phyloP scores from a whole-genome alignment of 1,140 invertebrate genomes.

The Drosophila auraria region DNA sequence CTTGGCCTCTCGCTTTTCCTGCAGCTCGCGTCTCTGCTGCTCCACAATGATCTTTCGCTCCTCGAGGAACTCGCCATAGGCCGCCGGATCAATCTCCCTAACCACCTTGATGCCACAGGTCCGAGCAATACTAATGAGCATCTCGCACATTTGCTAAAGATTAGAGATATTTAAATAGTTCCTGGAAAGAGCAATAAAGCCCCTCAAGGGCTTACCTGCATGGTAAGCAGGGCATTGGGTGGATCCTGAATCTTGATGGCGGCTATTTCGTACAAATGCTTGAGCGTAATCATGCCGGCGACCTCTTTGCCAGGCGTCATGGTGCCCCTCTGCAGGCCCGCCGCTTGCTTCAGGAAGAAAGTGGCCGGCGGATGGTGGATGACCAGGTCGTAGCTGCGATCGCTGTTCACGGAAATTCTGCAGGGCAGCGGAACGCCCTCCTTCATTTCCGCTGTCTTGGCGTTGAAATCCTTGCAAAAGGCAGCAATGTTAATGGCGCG shows the following conservation, averaged over 20 bases:
- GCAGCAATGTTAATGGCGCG: constrained; percentile 97
- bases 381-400: constrained; percentile 93
- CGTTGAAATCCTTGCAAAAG: constrained; percentile 99
- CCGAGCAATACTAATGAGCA: constrained; percentile 91
- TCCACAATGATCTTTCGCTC: constrained; percentile 91
- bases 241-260: constrained; percentile 96
- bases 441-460: constrained; percentile 96
- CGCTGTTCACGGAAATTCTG: constrained; percentile 92
- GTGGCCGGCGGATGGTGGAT: constrained; percentile 94
- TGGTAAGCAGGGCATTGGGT: constrained; percentile 87
- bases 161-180: neutral
- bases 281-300: constrained; percentile 95
- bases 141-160: constrained; percentile 92
- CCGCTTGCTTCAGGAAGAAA: constrained; percentile 97
- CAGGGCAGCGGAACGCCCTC: constrained; percentile 96
- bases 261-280: constrained; percentile 99
- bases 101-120: constrained; percentile 96
- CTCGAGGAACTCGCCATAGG: constrained; percentile 94
- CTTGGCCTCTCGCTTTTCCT: constrained; percentile 96
- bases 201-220: constrained; percentile 64
- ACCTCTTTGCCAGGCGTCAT: constrained; percentile 93
- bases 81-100: constrained; percentile 90
- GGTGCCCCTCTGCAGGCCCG: constrained; percentile 93
- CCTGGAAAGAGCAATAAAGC: too few species aligned
- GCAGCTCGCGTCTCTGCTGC: constrained; percentile 91